Percentiles rank a stretch among this genome's conserved stretches.
phyloP scores from a whole-genome alignment of 1,140 invertebrate species.

The Scaptomyza pallida region DNA sequence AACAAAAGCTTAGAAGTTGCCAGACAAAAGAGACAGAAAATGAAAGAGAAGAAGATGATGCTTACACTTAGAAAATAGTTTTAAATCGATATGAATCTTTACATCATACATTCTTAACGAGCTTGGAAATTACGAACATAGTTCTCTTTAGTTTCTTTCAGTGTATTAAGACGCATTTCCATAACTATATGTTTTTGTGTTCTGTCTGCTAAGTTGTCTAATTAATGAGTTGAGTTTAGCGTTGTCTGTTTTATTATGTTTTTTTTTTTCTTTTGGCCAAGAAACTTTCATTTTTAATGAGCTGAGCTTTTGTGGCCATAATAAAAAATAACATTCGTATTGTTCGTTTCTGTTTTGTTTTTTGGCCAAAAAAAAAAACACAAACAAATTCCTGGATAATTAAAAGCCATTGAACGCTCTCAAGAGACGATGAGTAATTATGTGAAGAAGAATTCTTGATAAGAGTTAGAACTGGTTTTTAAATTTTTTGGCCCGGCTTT shows the following conservation, averaged over 20 bases:
- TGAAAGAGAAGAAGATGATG: slow-evolving; percentile 17
- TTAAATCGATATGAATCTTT: background rate
- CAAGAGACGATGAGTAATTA: slow-evolving; percentile 68
- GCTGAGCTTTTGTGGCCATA: slow-evolving; percentile 49
- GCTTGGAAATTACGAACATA: background rate
- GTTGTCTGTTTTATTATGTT: background rate
- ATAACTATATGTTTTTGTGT: slow-evolving; percentile 12
- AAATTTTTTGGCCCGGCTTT: slow-evolving; percentile 7
- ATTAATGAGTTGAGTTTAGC: slow-evolving; percentile 64
- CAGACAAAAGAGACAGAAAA: slow-evolving; percentile 11
- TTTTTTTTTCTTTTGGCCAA: slow-evolving; percentile 16
- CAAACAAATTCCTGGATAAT: slow-evolving; percentile 65
- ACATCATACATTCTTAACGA: no score
- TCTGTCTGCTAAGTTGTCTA: slow-evolving; percentile 39
- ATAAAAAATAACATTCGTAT: slow-evolving; percentile 28
- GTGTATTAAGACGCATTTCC: slow-evolving; percentile 39
- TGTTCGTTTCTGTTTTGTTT: slow-evolving; percentile 48
- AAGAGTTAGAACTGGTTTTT: slow-evolving; percentile 75
- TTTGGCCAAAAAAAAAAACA: slow-evolving; percentile 12
- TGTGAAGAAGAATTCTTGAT: slow-evolving; percentile 72
- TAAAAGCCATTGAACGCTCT: slow-evolving; percentile 69
- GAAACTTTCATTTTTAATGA: slow-evolving; percentile 81
- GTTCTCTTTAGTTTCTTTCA: background rate
- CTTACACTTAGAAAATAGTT: background rate
- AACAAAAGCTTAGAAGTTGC: slow-evolving; percentile 20